These are phyloP conservation scores for Neria commutata DNA, from an alignment of 2,888 invertebrate species.

Conservation along the genomic window DNA sequence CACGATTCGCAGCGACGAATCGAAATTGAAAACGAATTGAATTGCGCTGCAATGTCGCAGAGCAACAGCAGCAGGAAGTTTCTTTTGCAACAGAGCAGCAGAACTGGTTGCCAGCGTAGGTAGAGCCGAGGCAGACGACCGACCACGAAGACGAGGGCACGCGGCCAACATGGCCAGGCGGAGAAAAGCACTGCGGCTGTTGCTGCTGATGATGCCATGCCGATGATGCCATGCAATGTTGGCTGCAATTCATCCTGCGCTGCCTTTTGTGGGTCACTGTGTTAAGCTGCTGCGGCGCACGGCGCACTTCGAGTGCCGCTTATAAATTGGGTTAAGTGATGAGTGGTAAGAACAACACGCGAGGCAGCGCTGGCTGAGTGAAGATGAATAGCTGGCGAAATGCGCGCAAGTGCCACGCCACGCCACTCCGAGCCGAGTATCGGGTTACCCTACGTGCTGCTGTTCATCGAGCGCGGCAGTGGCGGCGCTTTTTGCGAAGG, in stretches of 20 bases:
- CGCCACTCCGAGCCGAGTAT: too few species aligned
- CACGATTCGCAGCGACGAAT: constrained; percentile 24
- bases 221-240: not conserved
- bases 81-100: not conserved
- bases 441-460: too few species aligned
- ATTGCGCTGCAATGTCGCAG: constrained; percentile 21
- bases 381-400: constrained; percentile 1
- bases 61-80: not conserved
- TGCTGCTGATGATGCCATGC: not conserved
- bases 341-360: constrained; percentile 12
- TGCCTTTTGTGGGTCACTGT: constrained; percentile 32
- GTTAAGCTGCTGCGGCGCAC: constrained; percentile 28
- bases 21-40: constrained; percentile 33
- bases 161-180: too few species aligned
- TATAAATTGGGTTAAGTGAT: constrained; percentile 34
- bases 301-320: constrained; percentile 31
- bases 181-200: not conserved
- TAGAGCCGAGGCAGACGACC: too few species aligned
- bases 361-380: not conserved
- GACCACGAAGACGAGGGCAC: too few species aligned
- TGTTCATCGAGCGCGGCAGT: too few species aligned
- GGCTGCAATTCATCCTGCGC: not conserved
- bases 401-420: not conserved
- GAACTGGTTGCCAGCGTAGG: constrained; percentile 7
- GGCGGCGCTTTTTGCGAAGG: too few species aligned